phyloP scores from a whole-genome alignment of 2,888 invertebrate species.

The Leucophora obtusa region DNA sequence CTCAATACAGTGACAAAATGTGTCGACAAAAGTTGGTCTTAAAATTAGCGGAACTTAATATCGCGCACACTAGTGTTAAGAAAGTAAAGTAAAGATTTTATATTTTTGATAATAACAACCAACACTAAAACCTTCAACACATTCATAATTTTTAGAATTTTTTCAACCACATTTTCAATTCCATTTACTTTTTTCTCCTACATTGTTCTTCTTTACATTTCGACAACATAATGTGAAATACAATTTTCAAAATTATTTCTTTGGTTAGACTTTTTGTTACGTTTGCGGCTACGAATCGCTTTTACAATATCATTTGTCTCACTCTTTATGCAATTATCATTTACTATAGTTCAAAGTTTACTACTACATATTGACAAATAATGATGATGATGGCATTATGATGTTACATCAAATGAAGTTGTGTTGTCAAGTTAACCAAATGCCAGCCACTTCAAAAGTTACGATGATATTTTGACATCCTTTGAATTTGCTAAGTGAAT shows the following conservation, averaged over 20 bases:
- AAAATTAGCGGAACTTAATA: no score
- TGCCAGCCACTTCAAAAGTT: slow-evolving; percentile 46
- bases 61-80: no score
- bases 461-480: slow-evolving; percentile 43
- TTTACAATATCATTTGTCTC: background rate
- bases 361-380: slow-evolving; percentile 23
- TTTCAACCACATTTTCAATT: background rate
- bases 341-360: background rate
- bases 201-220: background rate
- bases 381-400: slow-evolving; percentile 24
- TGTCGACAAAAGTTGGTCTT: no score
- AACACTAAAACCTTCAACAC: no score
- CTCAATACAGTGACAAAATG: no score
- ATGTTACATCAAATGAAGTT: slow-evolving; percentile 31
- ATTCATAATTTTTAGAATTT: no score
- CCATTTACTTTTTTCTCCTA: background rate
- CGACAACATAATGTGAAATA: slow-evolving; percentile 15
- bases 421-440: slow-evolving; percentile 35
- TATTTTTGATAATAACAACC: no score
- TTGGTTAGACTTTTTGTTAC: slow-evolving; percentile 23
- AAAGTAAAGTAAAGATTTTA: no score
- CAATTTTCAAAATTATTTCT: slow-evolving; percentile 43
- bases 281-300: slow-evolving; percentile 21
- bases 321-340: background rate
- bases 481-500: slow-evolving; percentile 12